Conservation (phyloP, 2,113 vertebrate genomes). For the Antechinus stuartii region DNA sequence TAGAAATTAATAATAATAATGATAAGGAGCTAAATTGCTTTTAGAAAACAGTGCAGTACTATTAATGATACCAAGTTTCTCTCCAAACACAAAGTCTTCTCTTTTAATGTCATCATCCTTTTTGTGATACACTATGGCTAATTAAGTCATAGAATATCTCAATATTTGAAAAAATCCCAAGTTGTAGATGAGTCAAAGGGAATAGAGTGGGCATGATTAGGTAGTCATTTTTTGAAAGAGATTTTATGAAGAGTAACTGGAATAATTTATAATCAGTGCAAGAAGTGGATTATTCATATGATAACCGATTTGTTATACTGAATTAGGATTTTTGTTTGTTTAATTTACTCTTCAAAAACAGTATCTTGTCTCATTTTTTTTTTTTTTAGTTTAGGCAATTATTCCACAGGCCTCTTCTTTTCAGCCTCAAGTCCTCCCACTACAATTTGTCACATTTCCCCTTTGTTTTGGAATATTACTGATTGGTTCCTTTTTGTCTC, state of each 20-base stretch:
- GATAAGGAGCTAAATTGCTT: not conserved
- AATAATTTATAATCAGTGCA: not conserved
- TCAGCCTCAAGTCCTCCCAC: not conserved
- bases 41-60: not conserved
- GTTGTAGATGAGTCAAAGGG: not conserved
- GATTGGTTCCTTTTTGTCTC: not conserved
- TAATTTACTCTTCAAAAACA: not conserved
- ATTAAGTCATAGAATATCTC: not conserved
- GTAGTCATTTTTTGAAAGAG: not conserved
- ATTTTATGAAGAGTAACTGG: not conserved
- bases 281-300: not conserved
- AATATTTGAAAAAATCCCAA: not conserved
- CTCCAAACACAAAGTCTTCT: not conserved
- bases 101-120: not conserved
- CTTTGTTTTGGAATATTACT: not conserved
- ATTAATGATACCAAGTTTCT: not conserved
- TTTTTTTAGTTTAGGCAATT: not conserved
- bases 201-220: not conserved
- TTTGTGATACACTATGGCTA: not conserved
- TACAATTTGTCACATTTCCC: not conserved
- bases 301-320: not conserved
- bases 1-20: not conserved
- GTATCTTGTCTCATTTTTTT: not conserved
- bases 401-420: not conserved
- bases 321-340: not conserved